These are phyloP conservation scores for Oreochromis tanganicae DNA, from an alignment of 2,113 vertebrate species.

Conservation along the genomic window DNA sequence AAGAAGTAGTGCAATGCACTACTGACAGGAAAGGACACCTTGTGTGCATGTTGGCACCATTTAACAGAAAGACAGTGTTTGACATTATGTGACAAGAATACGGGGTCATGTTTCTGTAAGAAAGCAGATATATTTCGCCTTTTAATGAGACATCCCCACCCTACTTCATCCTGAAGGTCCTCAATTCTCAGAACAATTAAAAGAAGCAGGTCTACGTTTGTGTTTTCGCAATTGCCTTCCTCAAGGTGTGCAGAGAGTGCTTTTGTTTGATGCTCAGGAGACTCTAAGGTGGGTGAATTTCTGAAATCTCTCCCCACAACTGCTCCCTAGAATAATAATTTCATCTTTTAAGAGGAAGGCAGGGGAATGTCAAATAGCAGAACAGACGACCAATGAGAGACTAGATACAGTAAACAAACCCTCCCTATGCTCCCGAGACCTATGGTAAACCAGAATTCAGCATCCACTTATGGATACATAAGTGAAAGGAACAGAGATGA, in stretches of 20 bases:
- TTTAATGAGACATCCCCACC: constrained; percentile 13
- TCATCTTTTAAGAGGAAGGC: not conserved
- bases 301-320: constrained; percentile 22
- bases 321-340: constrained; percentile 27
- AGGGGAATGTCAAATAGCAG: not conserved
- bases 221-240: not conserved
- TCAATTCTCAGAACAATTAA: constrained; percentile 34
- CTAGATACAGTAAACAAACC: not conserved
- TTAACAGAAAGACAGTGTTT: not conserved
- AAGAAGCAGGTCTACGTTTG: not conserved
- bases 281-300: not conserved
- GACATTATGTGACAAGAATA: not conserved
- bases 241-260: not conserved
- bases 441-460: not conserved
- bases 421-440: not conserved
- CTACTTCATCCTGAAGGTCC: constrained; percentile 33
- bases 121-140: not conserved
- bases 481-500: not conserved
- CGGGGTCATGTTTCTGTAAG: not conserved
- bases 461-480: not conserved
- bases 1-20: not conserved
- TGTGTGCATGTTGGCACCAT: not conserved
- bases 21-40: not conserved
- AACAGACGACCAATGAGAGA: not conserved
- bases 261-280: not conserved